A percentile compares a stretch with the other conserved stretches of the same genome.
These are phyloP conservation scores for Coranthus polyacanthus DNA, from an alignment of 2,797 vertebrate species.

Conservation along the genomic window DNA sequence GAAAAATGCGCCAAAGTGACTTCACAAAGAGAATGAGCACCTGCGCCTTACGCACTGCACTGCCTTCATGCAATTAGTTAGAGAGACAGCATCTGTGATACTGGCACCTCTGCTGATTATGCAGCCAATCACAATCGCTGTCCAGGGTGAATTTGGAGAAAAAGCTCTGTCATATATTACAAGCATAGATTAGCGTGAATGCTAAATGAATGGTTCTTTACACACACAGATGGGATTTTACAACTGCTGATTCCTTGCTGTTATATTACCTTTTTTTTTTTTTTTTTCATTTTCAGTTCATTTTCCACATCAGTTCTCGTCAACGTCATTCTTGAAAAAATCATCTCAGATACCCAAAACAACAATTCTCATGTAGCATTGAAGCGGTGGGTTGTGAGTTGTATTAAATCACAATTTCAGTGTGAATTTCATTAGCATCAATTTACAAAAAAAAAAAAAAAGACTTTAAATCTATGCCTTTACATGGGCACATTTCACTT, in stretches of 20 bases:
- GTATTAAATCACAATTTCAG: slow-evolving; percentile 3
- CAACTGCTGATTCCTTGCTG: too few relatives aligned
- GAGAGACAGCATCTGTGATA: slow-evolving; percentile 66
- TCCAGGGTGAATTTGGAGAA: slow-evolving; percentile 56
- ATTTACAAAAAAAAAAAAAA: slow-evolving; percentile 13
- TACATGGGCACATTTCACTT: not conserved
- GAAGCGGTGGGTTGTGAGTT: slow-evolving; percentile 18
- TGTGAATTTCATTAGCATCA: not conserved
- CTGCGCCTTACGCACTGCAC: slow-evolving; percentile 36
- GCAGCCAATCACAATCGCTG: slow-evolving; percentile 52
- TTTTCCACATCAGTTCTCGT: slow-evolving; percentile 22
- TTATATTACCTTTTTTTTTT: too few relatives aligned
- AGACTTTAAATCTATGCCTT: slow-evolving; percentile 4
- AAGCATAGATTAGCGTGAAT: slow-evolving; percentile 45
- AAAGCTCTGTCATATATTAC: slow-evolving; percentile 38
- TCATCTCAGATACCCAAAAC: slow-evolving; percentile 5
- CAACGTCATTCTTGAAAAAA: slow-evolving; percentile 10
- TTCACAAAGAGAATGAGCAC: slow-evolving; percentile 52
- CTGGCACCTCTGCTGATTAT: slow-evolving; percentile 61
- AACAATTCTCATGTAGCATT: slow-evolving; percentile 13
- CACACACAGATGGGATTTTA: slow-evolving; percentile 41
- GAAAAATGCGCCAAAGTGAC: slow-evolving; percentile 28
- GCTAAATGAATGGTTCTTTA: slow-evolving; percentile 41
- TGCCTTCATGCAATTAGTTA: slow-evolving; percentile 59
- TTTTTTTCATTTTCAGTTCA: slow-evolving; percentile 19